phyloP scores from a whole-genome alignment of 2,888 invertebrate species.

The Tethea ocularis region DNA sequence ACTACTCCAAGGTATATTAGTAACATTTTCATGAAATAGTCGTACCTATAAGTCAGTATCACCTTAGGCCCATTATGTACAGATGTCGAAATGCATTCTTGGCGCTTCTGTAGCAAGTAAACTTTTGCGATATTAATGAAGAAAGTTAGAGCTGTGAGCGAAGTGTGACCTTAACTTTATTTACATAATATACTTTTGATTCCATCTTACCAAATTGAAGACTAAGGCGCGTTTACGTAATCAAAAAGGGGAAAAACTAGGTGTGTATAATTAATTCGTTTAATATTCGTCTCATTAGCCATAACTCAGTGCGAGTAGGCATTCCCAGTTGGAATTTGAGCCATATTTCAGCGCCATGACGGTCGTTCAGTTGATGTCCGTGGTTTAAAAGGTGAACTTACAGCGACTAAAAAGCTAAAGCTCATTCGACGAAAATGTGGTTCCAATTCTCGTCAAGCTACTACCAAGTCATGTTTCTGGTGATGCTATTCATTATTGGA shows the following conservation, averaged over 20 bases:
- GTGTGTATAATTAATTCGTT: constrained; percentile 46
- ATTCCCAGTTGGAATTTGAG: constrained; percentile 64
- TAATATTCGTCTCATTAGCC: constrained; percentile 73
- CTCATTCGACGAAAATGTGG: not conserved
- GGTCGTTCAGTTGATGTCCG: constrained; percentile 60
- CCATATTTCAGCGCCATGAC: constrained; percentile 69
- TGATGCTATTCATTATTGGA: too few relatives aligned
- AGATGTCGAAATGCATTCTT: too few relatives aligned
- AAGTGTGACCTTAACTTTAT: too few relatives aligned
- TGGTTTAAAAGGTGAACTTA: constrained; percentile 32
- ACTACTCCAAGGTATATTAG: too few relatives aligned
- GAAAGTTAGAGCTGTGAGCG: too few relatives aligned
- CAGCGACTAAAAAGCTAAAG: constrained; percentile 17
- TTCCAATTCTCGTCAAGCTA: too few relatives aligned
- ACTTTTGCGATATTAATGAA: too few relatives aligned
- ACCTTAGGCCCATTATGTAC: too few relatives aligned
- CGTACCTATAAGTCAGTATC: too few relatives aligned
- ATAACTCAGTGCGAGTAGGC: constrained; percentile 69
- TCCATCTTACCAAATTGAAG: not conserved
- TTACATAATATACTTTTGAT: not conserved
- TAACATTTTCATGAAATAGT: too few relatives aligned
- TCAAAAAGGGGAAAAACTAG: not conserved
- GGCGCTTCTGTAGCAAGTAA: too few relatives aligned
- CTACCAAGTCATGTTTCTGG: too few relatives aligned
- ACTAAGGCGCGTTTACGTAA: not conserved